phyloP scores from a whole-genome alignment of 1,140 invertebrate genomes.

The Pantala flavescens region DNA sequence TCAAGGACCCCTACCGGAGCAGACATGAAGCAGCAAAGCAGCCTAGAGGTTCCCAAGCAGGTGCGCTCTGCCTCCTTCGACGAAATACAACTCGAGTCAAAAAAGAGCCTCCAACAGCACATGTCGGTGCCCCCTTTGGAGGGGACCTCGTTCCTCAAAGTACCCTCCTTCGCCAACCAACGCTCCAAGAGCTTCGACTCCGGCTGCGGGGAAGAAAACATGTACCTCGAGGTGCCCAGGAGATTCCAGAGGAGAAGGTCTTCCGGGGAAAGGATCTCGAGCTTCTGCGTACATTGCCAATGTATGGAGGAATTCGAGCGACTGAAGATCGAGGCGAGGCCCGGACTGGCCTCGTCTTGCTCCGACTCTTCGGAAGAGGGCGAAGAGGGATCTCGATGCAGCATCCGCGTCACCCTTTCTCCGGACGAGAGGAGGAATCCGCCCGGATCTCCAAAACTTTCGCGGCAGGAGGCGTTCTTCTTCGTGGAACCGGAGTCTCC shows the following conservation, averaged over 20 bases:
- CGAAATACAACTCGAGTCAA: constrained; percentile 70
- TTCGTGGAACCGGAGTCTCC: constrained; percentile 35
- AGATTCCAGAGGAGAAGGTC: constrained; percentile 50
- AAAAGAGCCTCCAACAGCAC: constrained; percentile 24
- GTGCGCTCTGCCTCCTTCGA: constrained; percentile 76
- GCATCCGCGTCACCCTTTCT: constrained; percentile 59
- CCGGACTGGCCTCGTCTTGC: constrained; percentile 30
- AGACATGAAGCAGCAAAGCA: constrained; percentile 82
- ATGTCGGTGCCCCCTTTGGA: constrained; percentile 51
- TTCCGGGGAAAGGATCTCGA: constrained; percentile 47
- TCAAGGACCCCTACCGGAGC: constrained; percentile 74
- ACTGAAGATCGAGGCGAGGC: constrained; percentile 22
- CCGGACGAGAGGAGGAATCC: constrained; percentile 34
- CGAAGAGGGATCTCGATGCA: constrained; percentile 31
- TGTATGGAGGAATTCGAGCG: constrained; percentile 40
- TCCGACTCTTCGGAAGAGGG: constrained; percentile 38
- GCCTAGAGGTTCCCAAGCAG: constrained; percentile 77
- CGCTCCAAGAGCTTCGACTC: constrained; percentile 69
- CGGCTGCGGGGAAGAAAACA: constrained; percentile 50
- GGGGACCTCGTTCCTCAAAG: constrained; percentile 22
- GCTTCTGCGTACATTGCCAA: constrained; percentile 51
- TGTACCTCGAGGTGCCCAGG: constrained; percentile 54
- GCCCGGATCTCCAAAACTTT: constrained; percentile 46
- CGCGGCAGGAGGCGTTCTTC: constrained; percentile 69
- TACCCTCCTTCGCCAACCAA: constrained; percentile 40